Percentiles rank a stretch among this genome's conserved stretches.
phyloP scores from a whole-genome alignment of 2,888 invertebrate genomes.

The Hirtodrosophila confusa region DNA sequence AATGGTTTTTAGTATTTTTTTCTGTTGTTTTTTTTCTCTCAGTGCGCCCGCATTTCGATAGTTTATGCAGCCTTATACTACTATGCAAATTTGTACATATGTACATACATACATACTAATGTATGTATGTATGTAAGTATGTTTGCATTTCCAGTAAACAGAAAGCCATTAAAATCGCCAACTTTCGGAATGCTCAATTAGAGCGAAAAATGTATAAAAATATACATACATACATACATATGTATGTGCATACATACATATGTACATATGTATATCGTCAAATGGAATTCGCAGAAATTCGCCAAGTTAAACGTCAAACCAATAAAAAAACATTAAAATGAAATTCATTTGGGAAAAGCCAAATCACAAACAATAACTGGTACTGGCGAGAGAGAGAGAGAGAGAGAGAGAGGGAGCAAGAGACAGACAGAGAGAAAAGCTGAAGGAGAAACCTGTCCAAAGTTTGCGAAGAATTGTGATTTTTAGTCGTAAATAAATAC shows the following conservation, averaged over 20 bases:
- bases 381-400: not conserved
- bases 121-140: not conserved
- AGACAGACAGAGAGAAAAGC: constrained; percentile 2
- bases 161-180: constrained; percentile 41
- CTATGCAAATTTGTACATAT: constrained; percentile 15
- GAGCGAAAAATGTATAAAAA: constrained; percentile 48
- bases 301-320: constrained; percentile 9
- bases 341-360: constrained; percentile 42
- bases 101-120: too few species aligned
- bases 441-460: not conserved
- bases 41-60: constrained; percentile 7
- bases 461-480: not conserved
- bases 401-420: not conserved
- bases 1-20: constrained; percentile 1
- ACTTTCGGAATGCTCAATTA: constrained; percentile 42
- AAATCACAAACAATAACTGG: constrained; percentile 19
- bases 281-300: constrained; percentile 48
- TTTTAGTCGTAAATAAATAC: too few species aligned
- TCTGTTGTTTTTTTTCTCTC: too few species aligned
- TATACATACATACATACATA: too few species aligned
- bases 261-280: too few species aligned
- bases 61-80: constrained; percentile 13
- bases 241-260: too few species aligned
- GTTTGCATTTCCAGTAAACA: constrained; percentile 33
- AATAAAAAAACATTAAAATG: constrained; percentile 1